Base-by-base conservation (phyloP, 2,797 vertebrate genomes). In the Siniperca scherzeri region DNA sequence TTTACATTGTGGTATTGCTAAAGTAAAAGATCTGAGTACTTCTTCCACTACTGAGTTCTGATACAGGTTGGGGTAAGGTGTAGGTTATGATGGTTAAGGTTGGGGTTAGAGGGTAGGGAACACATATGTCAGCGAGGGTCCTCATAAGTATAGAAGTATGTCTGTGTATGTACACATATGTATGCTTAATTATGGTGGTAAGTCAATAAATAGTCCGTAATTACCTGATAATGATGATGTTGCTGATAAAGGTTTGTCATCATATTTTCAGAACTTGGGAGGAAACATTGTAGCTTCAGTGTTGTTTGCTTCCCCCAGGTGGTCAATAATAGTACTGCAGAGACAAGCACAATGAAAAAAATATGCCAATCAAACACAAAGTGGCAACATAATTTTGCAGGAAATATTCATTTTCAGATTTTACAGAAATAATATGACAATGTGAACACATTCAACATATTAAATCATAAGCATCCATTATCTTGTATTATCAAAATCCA, bases 301-400 rank as follows among this genome's bases (percentile, higher is more conserved):
- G 87, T 91, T 27, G 48, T 92, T 79, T 94, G 93, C 90, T 92
- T 88, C 92, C 92, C 86, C 77, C 92, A 79, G 21, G 85, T 93
- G 94, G 92, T 74, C 48, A 81, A 55, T 59, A 33, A 30, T 76
- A 68, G 55, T 76, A 90, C 46, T 69, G 80, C 74, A 88, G 42
- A 59, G 11, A 60, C 3, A 44, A 80, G 42, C 13, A 7, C 9
- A 55, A 9, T 14, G 0, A 21, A 53, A 57, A 59, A 62, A 0
- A 57, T 9, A 19, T 8, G 42, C 12, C 40, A 70, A 10, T 70
- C 4, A 44, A 77, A 65, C 36, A 14, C 1, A 42, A 72, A 62
- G n/a, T 50, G 5, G 5, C 16, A 65, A 30, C 25, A 74, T 64
- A 0, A 78, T 65, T 56, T 30, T 62, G 4, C n/a, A 60, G 10